Conservation (phyloP, 2,888 invertebrate species). For the Lymantria dispar region DNA sequence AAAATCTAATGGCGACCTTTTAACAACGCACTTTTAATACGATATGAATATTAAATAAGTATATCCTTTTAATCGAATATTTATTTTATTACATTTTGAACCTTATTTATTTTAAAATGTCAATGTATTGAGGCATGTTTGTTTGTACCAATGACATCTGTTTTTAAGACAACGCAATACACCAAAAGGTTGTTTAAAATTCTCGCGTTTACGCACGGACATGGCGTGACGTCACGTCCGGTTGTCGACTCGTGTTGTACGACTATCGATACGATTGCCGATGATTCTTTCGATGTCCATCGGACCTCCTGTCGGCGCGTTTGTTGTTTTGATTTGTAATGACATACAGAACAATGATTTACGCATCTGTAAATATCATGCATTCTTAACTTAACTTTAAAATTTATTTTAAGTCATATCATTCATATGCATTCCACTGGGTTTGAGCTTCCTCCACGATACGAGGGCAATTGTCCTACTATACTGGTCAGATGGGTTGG, state of each 20-base stretch:
- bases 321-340: constrained; percentile 75
- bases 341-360: constrained; percentile 53
- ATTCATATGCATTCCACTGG: too few relatives aligned
- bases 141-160: constrained; percentile 68
- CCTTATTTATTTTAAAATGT: constrained; percentile 49
- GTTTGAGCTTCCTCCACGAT: too few relatives aligned
- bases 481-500: too few relatives aligned
- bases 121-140: constrained; percentile 47
- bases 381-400: too few relatives aligned
- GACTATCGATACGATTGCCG: constrained; percentile 56
- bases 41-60: constrained; percentile 68
- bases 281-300: constrained; percentile 61
- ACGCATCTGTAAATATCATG: constrained; percentile 44
- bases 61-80: constrained; percentile 30
- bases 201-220: constrained; percentile 71
- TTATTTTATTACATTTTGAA: constrained; percentile 33
- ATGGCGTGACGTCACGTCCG: constrained; percentile 74
- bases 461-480: too few relatives aligned
- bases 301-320: constrained; percentile 74
- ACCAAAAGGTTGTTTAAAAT: constrained; percentile 79
- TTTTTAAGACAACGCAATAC: constrained; percentile 62
- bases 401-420: too few relatives aligned
- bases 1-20: constrained; percentile 64
- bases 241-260: constrained; percentile 49
- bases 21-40: constrained; percentile 62